Percentiles rank a stretch among this genome's conserved stretches.
Evolutionary conservation across 2,113 vertebrate genomes (phyloP).

Genomic region (Phoenicopterus ruber): DNA sequence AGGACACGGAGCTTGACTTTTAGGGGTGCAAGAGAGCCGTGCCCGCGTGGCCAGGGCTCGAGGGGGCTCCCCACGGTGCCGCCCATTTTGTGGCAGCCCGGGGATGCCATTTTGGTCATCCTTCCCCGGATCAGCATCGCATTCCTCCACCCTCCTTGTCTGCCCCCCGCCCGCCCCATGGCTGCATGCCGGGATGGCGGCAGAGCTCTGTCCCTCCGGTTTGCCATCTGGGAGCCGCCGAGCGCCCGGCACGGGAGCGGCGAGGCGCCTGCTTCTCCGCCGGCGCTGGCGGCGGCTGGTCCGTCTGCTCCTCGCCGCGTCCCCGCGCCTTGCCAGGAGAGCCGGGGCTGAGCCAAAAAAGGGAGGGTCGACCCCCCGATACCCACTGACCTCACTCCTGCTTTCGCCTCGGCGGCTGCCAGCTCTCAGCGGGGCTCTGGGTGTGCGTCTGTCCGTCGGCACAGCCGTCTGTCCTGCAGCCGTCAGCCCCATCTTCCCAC

Average conservation of each 20-base stretch:
- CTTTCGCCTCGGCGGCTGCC: not conserved
- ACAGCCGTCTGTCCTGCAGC: not conserved
- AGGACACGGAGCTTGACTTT: not conserved
- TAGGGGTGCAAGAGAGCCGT: rapidly evolving
- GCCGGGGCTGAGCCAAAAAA: not conserved
- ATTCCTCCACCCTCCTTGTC: not conserved
- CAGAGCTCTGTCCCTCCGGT: not conserved
- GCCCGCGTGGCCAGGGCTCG: rapidly evolving
- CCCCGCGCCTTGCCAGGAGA: not conserved
- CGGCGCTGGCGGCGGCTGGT: too few species aligned
- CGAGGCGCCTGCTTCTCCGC: not conserved
- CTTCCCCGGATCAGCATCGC: too few species aligned
- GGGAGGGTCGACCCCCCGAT: too few species aligned
- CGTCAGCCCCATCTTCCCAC: too few species aligned
- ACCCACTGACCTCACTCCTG: not conserved
- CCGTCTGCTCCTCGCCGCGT: not conserved
- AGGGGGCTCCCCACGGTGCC: not conserved
- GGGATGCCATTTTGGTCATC: not conserved
- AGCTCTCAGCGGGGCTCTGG: not conserved
- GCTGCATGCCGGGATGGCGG: not conserved
- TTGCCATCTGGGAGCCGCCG: not conserved
- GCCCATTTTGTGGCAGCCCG: not conserved
- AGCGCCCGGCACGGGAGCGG: too few species aligned
- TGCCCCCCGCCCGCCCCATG: too few species aligned
- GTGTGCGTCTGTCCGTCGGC: not conserved